Evolutionary conservation across 2,888 invertebrate species (phyloP).

Genomic region (Ctenicera cuprea): DNA sequence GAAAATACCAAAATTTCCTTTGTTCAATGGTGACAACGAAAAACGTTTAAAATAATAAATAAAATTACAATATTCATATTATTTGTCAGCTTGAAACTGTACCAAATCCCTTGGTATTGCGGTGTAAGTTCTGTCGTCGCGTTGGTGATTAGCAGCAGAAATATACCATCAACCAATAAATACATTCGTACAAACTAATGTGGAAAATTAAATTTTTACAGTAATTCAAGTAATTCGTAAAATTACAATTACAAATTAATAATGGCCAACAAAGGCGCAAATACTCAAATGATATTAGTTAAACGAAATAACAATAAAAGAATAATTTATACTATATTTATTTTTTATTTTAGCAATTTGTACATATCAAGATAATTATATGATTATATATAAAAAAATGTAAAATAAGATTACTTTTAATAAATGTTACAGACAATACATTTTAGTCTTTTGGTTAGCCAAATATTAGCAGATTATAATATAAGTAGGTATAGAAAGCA

Average conservation of each 20-base stretch:
- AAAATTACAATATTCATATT: too few species aligned
- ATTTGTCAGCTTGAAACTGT: too few species aligned
- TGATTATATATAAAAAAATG: constrained; percentile 20
- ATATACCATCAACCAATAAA: too few species aligned
- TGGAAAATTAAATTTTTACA: too few species aligned
- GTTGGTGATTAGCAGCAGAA: too few species aligned
- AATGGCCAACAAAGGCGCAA: background rate
- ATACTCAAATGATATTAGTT: constrained; percentile 16
- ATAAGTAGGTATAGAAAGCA: background rate
- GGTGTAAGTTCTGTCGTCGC: too few species aligned
- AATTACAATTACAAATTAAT: background rate
- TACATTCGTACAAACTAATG: too few species aligned
- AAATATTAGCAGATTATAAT: constrained; percentile 8
- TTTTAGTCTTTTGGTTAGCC: background rate
- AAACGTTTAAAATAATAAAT: too few species aligned
- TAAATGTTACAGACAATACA: constrained; percentile 18
- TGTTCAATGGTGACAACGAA: too few species aligned
- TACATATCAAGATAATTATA: constrained; percentile 21
- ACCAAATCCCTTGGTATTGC: too few species aligned
- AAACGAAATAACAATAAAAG: constrained; percentile 7
- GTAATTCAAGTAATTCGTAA: too few species aligned
- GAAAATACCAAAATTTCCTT: too few species aligned
- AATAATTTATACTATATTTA: constrained; percentile 19
- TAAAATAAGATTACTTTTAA: constrained; percentile 28
- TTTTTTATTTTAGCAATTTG: constrained; percentile 20